Base-by-base conservation (phyloP, 2,113 vertebrate species). In the Delphinus delphis region DNA sequence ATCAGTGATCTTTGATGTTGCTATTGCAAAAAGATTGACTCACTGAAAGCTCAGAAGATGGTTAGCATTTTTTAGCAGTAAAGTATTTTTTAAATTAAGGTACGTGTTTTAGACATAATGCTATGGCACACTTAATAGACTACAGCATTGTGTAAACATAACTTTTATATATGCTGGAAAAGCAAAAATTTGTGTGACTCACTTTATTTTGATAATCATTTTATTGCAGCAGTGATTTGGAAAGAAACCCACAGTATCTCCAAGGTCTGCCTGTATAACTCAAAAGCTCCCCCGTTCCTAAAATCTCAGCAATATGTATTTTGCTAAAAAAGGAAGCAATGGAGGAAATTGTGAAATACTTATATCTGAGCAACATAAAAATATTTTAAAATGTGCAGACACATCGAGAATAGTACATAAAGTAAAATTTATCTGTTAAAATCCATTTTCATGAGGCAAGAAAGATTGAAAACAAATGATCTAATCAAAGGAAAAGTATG, bases 381-480 rank as follows among this genome's bases (percentile, higher is more conserved):
- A 67, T 26, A 92, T 68, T 84, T 81, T 25, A 79, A 93, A 97
- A 38, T 95, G 36, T 26, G 58, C 82, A 89, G 77, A 88, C 74
- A 80, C 12, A 68, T 80, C 63, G 58, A 67, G 73, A 44, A 77
- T 70, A 84, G 62, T 85, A 73, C 76, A 70, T 58, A 76, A 94
- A 79, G 31, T 23, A 68, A 96, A 76, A 94, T 95, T 90, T 88
- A 86, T 85, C 90, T 73, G 79, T 90, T 88, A 88, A 44, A 86
- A 94, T 94, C 68, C 82, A 89, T 95, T 97, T 97, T 96, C 96
- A 97, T 82, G 62, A 91, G 95, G 95, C 85, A 91, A 92, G 93
- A 88, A 82, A 93, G 88, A 97, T 92, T 91, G 73, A 88, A 97
- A 97, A 97, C 95, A 97, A 97, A 97, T 96, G 96, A 97, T 71